Evolutionary conservation across 2,113 vertebrate species (phyloP).

Genomic region (Lepus americanus): DNA sequence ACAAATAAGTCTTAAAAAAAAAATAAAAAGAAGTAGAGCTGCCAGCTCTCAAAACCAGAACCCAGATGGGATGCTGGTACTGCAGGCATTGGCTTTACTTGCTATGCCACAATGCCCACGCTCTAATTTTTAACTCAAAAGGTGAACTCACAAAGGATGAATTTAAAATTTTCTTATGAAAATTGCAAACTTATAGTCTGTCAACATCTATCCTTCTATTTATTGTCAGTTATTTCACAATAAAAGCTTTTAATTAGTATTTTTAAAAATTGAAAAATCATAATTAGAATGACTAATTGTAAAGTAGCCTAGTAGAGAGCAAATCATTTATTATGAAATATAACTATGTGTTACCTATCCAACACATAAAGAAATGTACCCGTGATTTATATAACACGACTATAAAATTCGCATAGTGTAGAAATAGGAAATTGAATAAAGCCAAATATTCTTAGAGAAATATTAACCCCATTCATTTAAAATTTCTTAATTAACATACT

Average conservation of each 20-base stretch:
- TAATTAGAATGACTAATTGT: neutral
- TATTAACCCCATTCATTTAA: conserved; percentile 2
- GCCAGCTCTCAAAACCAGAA: no score
- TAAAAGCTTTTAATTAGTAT: neutral
- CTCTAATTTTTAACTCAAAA: neutral
- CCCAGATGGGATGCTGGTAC: no score
- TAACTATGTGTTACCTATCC: neutral
- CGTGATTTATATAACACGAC: conserved; percentile 1
- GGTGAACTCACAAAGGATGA: neutral
- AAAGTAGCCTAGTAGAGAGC: neutral
- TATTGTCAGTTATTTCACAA: neutral
- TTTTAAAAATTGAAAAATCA: neutral
- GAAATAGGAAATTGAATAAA: neutral
- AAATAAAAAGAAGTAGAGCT: no score
- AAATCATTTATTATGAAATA: conserved; percentile 39
- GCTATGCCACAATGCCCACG: no score
- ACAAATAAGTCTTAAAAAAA: no score
- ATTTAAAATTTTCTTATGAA: conserved; percentile 10
- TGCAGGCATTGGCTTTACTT: no score
- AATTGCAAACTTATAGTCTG: neutral
- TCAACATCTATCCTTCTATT: neutral
- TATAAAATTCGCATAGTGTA: neutral
- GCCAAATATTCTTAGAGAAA: neutral
- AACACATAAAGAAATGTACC: neutral
- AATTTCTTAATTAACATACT: conserved; percentile 4